phyloP scores from a whole-genome alignment of 2,113 vertebrate genomes.

The Corynorhinus townsendii region DNA sequence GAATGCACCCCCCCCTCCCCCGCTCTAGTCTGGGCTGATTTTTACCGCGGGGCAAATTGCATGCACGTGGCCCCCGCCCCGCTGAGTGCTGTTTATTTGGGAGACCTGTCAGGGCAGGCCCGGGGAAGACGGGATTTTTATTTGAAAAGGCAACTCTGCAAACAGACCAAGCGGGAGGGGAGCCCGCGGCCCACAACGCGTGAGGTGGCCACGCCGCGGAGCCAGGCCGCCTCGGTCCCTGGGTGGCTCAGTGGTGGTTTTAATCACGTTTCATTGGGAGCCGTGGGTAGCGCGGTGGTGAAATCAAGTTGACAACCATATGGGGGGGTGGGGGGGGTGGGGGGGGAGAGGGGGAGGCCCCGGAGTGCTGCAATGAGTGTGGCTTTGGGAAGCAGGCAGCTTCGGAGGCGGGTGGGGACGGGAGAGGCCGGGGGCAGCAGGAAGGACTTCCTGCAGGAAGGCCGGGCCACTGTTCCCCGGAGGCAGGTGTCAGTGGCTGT shows the following conservation, averaged over 20 bases:
- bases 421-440: not conserved
- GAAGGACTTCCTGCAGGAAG: conserved; percentile 51
- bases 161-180: conserved; percentile 65
- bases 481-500: not conserved
- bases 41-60: conserved; percentile 73
- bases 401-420: not conserved
- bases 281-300: conserved; percentile 61
- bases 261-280: conserved; percentile 77
- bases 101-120: conserved; percentile 70
- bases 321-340: conserved; percentile 53
- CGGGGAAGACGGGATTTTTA: conserved; percentile 72
- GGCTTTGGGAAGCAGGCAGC: conserved; percentile 8
- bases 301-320: conserved; percentile 77
- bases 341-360: conserved; percentile 52
- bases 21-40: conserved; percentile 67
- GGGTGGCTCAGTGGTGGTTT: conserved; percentile 78
- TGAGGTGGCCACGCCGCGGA: conserved; percentile 68
- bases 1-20: not conserved
- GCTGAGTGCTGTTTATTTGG: conserved; percentile 76
- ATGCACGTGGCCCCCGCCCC: conserved; percentile 73
- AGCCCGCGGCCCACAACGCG: conserved; percentile 62
- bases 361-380: not conserved
- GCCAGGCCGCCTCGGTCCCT: conserved; percentile 71
- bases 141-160: conserved; percentile 75
- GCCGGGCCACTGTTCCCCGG: not conserved